Evolutionary conservation across 2,797 vertebrate genomes (phyloP).

Genomic region (Esox masquinongy): DNA sequence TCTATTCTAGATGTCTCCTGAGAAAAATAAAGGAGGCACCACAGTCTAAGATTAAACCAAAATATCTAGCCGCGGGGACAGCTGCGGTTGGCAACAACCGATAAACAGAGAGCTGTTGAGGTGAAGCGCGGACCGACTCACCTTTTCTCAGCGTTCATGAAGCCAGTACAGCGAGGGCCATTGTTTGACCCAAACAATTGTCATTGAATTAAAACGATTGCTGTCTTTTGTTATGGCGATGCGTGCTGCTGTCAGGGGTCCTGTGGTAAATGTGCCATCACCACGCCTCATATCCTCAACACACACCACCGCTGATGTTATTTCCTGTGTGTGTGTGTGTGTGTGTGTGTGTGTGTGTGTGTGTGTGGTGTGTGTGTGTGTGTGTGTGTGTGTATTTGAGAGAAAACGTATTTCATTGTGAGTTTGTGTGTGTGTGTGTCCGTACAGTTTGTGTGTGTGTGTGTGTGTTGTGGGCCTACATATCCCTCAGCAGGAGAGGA

Average conservation of each 20-base stretch:
- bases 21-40: neutral
- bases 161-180: conserved; percentile 59
- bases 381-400: conserved; percentile 7
- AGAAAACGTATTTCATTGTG: neutral
- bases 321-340: conserved; percentile 64
- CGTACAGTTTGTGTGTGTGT: conserved; percentile 9
- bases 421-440: neutral
- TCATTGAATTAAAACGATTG: conserved; percentile 73
- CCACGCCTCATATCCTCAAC: conserved; percentile 76
- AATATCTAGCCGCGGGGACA: conserved; percentile 53
- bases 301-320: conserved; percentile 68
- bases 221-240: conserved; percentile 70
- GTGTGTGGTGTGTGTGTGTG: conserved; percentile 6
- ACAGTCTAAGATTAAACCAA: conserved; percentile 18
- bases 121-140: conserved; percentile 59
- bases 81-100: conserved; percentile 56
- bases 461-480: conserved; percentile 25
- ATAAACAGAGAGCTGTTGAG: conserved; percentile 42
- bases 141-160: conserved; percentile 73
- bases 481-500: conserved; percentile 46
- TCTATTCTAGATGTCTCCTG: neutral
- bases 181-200: conserved; percentile 79
- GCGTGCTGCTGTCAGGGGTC: conserved; percentile 72
- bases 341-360: conserved; percentile 5
- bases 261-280: conserved; percentile 81